Conservation (phyloP, 1,140 invertebrate genomes). For the Anadara kagoshimensis region DNA sequence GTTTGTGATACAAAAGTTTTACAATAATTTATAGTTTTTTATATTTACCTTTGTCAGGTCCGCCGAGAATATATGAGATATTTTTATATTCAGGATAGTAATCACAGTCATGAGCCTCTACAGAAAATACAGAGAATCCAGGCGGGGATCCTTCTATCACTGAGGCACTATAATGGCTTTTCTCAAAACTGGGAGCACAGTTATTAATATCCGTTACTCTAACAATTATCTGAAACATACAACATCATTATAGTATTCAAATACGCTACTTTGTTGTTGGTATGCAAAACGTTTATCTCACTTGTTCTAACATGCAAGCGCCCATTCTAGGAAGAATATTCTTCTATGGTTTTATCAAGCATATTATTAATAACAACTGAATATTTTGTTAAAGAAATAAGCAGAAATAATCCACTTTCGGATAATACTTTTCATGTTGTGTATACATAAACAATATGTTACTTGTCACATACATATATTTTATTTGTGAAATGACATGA, state of each 20-base stretch:
- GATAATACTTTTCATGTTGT: too few species aligned
- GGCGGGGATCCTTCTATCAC: slow-evolving; percentile 30
- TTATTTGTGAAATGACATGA: too few species aligned
- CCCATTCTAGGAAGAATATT: not conserved
- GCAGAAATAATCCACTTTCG: too few species aligned
- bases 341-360: too few species aligned
- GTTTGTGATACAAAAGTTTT: too few species aligned
- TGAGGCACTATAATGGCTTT: not conserved
- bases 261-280: too few species aligned
- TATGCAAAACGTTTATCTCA: not conserved
- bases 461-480: too few species aligned
- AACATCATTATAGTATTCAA: not conserved
- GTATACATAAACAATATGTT: too few species aligned
- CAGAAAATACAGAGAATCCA: slow-evolving; percentile 26
- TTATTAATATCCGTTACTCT: slow-evolving; percentile 55
- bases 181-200: slow-evolving; percentile 41
- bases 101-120: slow-evolving; percentile 33
- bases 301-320: not conserved
- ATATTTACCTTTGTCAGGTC: slow-evolving; percentile 12
- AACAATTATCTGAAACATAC: slow-evolving; percentile 38
- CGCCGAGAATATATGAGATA: slow-evolving; percentile 10
- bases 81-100: slow-evolving; percentile 20
- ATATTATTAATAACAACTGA: too few species aligned
- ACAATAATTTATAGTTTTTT: too few species aligned
- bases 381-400: too few species aligned